Percentiles rank a stretch among this genome's conserved stretches.
Evolutionary conservation across 2,888 invertebrate species (phyloP).

Genomic region (Chouioia cunea): DNA sequence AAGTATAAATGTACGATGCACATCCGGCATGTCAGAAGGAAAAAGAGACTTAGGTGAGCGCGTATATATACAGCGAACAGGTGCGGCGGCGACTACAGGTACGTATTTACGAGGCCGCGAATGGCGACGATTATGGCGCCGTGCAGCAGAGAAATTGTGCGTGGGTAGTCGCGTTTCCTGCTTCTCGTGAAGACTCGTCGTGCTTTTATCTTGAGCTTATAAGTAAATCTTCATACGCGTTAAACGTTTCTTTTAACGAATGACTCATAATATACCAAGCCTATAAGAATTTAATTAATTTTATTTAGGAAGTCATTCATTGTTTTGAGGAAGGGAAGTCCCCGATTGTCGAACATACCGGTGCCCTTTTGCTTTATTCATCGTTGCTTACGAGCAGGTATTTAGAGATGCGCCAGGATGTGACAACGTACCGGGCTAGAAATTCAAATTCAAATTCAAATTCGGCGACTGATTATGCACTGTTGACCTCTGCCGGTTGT

Average conservation of each 20-base stretch:
- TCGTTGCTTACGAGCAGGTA: background rate
- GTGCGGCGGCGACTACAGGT: constrained; percentile 10
- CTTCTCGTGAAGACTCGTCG: constrained; percentile 30
- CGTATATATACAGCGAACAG: no score
- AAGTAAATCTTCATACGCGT: constrained; percentile 8
- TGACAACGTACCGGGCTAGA: constrained; percentile 2
- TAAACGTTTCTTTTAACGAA: background rate
- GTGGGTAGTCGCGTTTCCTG: constrained; percentile 42
- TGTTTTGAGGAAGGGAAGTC: background rate
- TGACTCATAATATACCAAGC: constrained; percentile 29
- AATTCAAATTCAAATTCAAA: constrained; percentile 31
- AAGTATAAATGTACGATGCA: no score
- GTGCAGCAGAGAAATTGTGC: constrained; percentile 15
- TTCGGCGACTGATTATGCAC: constrained; percentile 23
- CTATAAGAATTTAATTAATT: background rate
- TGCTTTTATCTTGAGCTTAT: constrained; percentile 12
- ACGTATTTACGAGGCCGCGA: constrained; percentile 40
- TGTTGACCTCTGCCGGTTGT: constrained; percentile 13
- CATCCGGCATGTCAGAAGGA: no score
- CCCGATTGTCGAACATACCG: background rate
- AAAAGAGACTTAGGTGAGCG: no score
- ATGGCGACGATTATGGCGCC: constrained; percentile 39
- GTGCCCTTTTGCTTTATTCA: constrained; percentile 29
- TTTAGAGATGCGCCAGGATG: background rate
- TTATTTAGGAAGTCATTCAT: constrained; percentile 31